phyloP scores from a whole-genome alignment of 2,113 vertebrate genomes.

The Rana temporaria region DNA sequence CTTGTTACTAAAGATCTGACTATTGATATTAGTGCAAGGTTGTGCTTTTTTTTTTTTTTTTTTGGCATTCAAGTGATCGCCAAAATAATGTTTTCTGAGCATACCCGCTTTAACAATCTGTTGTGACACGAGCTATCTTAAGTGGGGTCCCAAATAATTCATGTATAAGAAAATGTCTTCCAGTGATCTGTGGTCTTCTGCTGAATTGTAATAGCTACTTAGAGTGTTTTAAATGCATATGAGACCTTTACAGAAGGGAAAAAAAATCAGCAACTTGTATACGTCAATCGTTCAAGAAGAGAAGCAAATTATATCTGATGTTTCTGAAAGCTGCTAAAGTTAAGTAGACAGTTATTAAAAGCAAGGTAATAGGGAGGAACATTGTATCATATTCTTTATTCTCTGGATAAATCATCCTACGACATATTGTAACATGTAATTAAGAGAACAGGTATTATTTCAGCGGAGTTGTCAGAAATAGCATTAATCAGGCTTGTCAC shows the following conservation, averaged over 20 bases:
- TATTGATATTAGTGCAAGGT: constrained; percentile 79
- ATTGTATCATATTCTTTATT: constrained; percentile 47
- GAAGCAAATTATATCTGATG: constrained; percentile 48
- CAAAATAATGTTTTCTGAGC: constrained; percentile 59
- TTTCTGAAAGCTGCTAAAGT: constrained; percentile 41
- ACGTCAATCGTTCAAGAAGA: constrained; percentile 38
- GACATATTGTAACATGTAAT: constrained; percentile 50
- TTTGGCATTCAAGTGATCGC: constrained; percentile 58
- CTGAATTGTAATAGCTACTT: constrained; percentile 36
- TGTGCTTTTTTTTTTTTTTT: constrained; percentile 35
- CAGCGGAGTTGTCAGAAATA: constrained; percentile 34
- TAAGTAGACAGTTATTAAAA: constrained; percentile 39
- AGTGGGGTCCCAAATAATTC: constrained; percentile 60
- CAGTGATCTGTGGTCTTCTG: constrained; percentile 42
- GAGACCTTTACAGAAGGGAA: not conserved
- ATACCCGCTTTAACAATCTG: constrained; percentile 51
- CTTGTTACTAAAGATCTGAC: constrained; percentile 90
- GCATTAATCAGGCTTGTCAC: constrained; percentile 27
- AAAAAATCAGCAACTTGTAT: constrained; percentile 18
- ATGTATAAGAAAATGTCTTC: constrained; percentile 38
- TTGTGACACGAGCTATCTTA: constrained; percentile 57
- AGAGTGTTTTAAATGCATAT: constrained; percentile 21
- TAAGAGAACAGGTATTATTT: constrained; percentile 47
- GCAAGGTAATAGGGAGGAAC: constrained; percentile 36
- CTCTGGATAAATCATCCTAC: constrained; percentile 27